Evolutionary conservation across 1,140 invertebrate species (phyloP), one percentile per base, ranked within the genome.

Genomic region (Zaprionus capensis): DNA sequence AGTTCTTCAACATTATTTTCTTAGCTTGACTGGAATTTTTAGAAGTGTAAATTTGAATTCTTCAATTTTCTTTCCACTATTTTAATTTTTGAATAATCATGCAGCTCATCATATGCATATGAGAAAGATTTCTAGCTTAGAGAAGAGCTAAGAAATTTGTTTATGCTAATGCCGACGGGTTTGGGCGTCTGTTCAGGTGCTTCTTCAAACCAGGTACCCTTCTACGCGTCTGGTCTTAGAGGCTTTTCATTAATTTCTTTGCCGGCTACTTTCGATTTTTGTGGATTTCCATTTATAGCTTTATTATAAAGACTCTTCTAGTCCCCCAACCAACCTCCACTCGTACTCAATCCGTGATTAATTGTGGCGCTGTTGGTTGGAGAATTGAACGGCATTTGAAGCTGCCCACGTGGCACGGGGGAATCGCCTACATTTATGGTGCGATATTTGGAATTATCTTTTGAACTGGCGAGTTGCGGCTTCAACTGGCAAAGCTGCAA

Each of bases 201-300:
- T 59, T 59, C 31, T 66, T 59, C 14, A 20, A 22, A 11, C 38
- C 28, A 12, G 20, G 9, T 20, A 7, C 11, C 5, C 12, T 14
- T 38, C 36, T n/a, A 57, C 71, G 77, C 71, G 81, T 77, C 63
- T 57, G 61, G 38, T 68, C 15, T 20, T 28, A 6, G 6, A 63
- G 75, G 70, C 59, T 64, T 78, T 85, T 85, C 81, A 82, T 82
- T 83, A 82, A 72, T 76, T 69, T 82, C 58, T 79, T 31, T 44
- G 56, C 20, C 70, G 65, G 78, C 82, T 85, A 85, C 82, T 85
- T 85, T 85, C 82, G 82, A 85, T 85, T 85, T 78, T 84, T 51
- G 46, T 76, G 22, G 36, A 53, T 72, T 76, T 79, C 26, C 76
- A 41, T 81, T 61, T 73, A 53, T 75, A 34, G 69, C 69, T 55